Percentiles rank a stretch among this genome's conserved stretches.
Evolutionary conservation across 2,113 vertebrate species (phyloP).

Genomic region (Solenodon paradoxus): DNA sequence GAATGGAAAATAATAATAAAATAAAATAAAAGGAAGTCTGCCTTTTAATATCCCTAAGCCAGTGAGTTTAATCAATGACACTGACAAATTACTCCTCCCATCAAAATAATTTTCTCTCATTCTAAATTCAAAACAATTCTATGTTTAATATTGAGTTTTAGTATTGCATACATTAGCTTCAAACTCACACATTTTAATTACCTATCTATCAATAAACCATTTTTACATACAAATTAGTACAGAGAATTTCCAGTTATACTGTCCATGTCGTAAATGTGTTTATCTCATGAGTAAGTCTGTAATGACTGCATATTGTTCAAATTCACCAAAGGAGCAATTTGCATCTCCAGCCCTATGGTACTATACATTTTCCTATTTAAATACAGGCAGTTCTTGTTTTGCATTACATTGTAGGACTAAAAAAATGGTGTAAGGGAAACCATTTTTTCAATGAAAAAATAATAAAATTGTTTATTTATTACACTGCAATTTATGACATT

Average conservation of each 20-base stretch:
- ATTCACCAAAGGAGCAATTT: not conserved
- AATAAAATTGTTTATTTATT: not conserved
- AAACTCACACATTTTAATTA: conserved; percentile 1
- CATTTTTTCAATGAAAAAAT: not conserved
- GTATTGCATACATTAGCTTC: not conserved
- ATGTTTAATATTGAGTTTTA: not conserved
- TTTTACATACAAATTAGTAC: conserved; percentile 34
- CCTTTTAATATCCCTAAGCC: not conserved
- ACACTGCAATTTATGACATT: not conserved
- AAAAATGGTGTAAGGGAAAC: not conserved
- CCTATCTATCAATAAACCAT: conserved; percentile 4
- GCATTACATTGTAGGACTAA: not conserved
- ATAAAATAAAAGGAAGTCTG: not conserved
- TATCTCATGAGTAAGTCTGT: not conserved
- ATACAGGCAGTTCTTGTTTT: not conserved
- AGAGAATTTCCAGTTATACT: not conserved
- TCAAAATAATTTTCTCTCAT: not conserved
- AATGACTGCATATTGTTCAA: not conserved
- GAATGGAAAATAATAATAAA: not conserved
- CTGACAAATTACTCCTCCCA: not conserved
- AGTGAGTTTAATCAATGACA: not conserved
- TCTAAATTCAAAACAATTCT: conserved; percentile 17
- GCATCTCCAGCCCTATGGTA: not conserved
- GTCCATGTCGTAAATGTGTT: not conserved
- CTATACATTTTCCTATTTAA: not conserved